Percentiles rank a stretch among this genome's conserved stretches.
Conservation (phyloP, 1,140 invertebrate genomes). For the Polypedilum vanderplanki region DNA sequence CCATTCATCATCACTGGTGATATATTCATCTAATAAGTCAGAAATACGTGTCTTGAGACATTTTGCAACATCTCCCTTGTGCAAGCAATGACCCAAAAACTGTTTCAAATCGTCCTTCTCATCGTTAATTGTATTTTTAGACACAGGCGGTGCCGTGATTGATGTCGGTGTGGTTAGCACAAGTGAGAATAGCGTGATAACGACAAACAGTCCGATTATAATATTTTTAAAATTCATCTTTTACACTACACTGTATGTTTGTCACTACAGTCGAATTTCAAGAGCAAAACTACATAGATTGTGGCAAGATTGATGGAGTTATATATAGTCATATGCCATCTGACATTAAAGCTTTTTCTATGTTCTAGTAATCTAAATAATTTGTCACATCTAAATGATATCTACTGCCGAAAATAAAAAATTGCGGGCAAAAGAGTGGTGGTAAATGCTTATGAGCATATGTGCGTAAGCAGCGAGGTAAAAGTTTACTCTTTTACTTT, state of each 20-base stretch:
- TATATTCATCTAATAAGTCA: constrained; percentile 2
- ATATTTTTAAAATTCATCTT: neutral
- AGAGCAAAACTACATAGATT: neutral
- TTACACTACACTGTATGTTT: neutral
- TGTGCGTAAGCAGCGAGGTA: too few relatives aligned
- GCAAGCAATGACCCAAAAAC: neutral
- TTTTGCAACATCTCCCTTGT: constrained; percentile 5
- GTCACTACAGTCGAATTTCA: neutral
- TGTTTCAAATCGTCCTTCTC: constrained; percentile 1
- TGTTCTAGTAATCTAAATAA: constrained; percentile 19
- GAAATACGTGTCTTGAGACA: neutral
- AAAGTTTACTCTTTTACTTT: too few relatives aligned
- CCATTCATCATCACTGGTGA: neutral
- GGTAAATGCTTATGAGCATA: neutral
- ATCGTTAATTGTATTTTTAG: neutral
- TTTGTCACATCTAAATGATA: constrained; percentile 19
- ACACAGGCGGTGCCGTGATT: neutral
- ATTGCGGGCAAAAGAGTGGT: neutral
- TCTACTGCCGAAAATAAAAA: neutral
- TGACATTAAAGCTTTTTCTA: neutral
- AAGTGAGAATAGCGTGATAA: neutral
- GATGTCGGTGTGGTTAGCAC: neutral
- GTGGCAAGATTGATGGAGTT: neutral
- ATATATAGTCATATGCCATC: neutral
- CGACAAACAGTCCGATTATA: neutral